Base-by-base conservation (phyloP, 2,113 vertebrate genomes). In the Carlito syrichta region DNA sequence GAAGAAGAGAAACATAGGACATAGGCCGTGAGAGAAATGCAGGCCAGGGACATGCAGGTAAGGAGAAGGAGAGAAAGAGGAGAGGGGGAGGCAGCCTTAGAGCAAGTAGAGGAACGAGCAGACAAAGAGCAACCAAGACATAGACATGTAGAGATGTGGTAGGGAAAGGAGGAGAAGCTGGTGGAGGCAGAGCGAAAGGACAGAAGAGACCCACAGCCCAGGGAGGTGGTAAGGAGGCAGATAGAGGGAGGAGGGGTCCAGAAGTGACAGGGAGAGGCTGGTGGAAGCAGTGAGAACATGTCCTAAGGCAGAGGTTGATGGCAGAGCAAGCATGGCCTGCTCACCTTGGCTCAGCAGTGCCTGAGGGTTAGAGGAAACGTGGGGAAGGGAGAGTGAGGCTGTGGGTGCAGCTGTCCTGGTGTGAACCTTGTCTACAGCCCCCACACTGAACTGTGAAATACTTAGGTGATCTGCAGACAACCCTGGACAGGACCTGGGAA, bases 401-500 rank as follows among this genome's bases (percentile, higher is more conserved):
- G 58, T 76, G 92, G 63, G 40, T 56, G n/a, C 6, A 17, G 16
- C 77, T 52, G 50, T 48, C 54, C 76, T 58, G 5, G 0, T 58
- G 62, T 0, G 63, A 35, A 19, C 82, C 93, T 97, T 95, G 8
- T 5, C 66, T 14, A 10, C 30, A 32, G 20, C 48, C 10, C 4
- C 19, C 30, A 3, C 27, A 32, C 66, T 9, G 4, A 6, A 8
- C 23, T 43, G 10, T 32, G 66, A n/a, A n/a, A 40, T 7, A 0
- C 35, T 38, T 85, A 43, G 83, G 84, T 56, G 89, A 95, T 87
- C 97, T 97, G 94, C 43, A 95, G 96, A 5, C 52, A 56, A 88
- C 91, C 45, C 85, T 7, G 5, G 38, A 50, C 76, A 96, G 89
- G 94, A 87, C 48, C 25, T 11, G 1, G 82, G 48, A 93, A 62